Conservation (phyloP, 2,113 vertebrate species). For the Crotalus tigris region DNA sequence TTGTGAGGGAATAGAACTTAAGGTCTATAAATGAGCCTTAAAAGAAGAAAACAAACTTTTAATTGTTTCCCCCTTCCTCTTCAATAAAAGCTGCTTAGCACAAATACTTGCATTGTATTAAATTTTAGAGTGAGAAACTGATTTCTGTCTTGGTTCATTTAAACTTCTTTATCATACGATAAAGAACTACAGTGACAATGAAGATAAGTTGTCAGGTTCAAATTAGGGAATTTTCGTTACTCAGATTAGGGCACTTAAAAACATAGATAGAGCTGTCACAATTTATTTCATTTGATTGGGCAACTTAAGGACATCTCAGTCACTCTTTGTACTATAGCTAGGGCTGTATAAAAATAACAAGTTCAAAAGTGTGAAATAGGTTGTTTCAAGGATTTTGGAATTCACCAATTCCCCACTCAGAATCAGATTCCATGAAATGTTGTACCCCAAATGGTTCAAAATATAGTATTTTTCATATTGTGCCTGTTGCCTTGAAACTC, state of each 20-base stretch:
- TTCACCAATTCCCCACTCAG: background rate
- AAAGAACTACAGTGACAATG: background rate
- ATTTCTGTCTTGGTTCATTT: background rate
- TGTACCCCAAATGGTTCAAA: background rate
- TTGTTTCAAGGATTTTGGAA: background rate
- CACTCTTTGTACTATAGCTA: background rate
- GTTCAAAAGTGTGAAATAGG: background rate
- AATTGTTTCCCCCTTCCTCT: background rate
- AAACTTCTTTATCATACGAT: background rate
- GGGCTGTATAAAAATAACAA: background rate
- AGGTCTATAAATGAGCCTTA: background rate
- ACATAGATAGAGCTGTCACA: background rate
- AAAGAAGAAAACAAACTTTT: background rate
- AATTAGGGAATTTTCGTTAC: background rate
- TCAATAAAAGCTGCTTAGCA: conserved; percentile 1
- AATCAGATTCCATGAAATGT: background rate
- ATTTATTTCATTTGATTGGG: background rate
- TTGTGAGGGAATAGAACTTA: background rate
- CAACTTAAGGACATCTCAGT: background rate
- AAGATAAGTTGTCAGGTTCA: background rate
- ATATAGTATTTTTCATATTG: background rate
- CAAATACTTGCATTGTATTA: background rate
- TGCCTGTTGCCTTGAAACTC: background rate
- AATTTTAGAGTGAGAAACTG: background rate
- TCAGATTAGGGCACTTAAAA: background rate